Percentiles rank a stretch among this genome's conserved stretches.
Conservation (phyloP, 2,113 vertebrate species). For the Turnix velox region DNA sequence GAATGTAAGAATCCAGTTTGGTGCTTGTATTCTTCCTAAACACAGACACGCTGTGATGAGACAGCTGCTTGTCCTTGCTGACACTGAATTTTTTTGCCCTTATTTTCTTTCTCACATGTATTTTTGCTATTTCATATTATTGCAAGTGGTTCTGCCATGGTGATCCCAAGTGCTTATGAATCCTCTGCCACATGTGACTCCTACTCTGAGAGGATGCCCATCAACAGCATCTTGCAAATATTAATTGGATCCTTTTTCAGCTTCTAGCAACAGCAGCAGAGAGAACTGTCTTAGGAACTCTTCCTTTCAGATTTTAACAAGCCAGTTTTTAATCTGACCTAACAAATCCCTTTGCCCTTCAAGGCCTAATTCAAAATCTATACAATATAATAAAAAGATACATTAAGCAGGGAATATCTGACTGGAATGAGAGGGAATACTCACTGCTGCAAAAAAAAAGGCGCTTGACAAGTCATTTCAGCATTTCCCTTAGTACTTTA, state of each 20-base stretch:
- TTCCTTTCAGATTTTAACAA: neutral
- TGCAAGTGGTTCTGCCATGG: neutral
- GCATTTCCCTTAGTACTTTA: neutral
- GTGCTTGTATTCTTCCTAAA: neutral
- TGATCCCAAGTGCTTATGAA: rapidly evolving
- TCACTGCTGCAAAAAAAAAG: neutral
- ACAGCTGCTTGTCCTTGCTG: neutral
- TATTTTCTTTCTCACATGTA: neutral
- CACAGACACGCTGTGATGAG: neutral
- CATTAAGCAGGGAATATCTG: neutral
- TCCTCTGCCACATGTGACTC: rapidly evolving
- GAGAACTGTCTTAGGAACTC: neutral
- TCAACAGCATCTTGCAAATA: neutral
- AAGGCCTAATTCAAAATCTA: slow-evolving; percentile 27
- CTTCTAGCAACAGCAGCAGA: neutral
- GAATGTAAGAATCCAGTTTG: too few species aligned
- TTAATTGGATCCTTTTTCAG: slow-evolving; percentile 18
- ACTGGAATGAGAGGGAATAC: neutral
- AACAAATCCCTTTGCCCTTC: slow-evolving; percentile 26
- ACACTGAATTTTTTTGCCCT: neutral
- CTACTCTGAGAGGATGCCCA: neutral
- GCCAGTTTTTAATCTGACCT: neutral
- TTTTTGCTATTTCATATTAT: neutral
- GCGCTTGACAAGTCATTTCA: neutral
- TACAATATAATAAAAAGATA: slow-evolving; percentile 19